phyloP scores from a whole-genome alignment of 2,113 vertebrate species.

The Oreamnos americanus region DNA sequence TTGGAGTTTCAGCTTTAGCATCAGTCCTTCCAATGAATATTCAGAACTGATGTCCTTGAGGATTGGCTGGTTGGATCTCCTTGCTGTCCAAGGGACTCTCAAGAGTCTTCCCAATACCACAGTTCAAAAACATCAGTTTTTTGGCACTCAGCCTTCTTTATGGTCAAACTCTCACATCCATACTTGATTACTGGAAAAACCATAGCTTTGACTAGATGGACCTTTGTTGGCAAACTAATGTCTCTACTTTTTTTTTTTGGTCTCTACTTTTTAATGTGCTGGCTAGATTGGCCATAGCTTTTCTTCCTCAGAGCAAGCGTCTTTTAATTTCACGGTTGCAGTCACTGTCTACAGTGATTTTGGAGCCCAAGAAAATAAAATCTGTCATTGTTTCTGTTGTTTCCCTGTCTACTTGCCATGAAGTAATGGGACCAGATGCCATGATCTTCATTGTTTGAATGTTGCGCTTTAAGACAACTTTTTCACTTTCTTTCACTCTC shows the following conservation, averaged over 20 bases:
- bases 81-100: neutral
- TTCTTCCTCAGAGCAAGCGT: neutral
- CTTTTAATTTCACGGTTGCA: neutral
- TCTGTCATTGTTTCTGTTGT: neutral
- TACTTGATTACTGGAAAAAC: neutral
- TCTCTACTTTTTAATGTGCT: neutral
- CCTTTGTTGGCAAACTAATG: neutral
- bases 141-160: neutral
- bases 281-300: neutral
- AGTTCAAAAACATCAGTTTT: neutral
- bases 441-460: neutral
- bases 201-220: neutral
- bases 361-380: neutral
- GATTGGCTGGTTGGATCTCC: neutral
- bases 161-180: neutral
- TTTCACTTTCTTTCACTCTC: neutral
- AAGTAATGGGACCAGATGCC: neutral
- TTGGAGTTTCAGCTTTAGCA: neutral
- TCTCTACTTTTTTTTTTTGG: neutral
- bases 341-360: neutral
- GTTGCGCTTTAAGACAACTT: neutral
- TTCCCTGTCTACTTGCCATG: neutral
- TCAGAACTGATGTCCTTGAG: neutral
- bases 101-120: neutral
- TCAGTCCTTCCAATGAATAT: neutral